These are phyloP conservation scores for Recurvirostra avosetta DNA, from an alignment of 2,113 vertebrate species.

Conservation along the genomic window DNA sequence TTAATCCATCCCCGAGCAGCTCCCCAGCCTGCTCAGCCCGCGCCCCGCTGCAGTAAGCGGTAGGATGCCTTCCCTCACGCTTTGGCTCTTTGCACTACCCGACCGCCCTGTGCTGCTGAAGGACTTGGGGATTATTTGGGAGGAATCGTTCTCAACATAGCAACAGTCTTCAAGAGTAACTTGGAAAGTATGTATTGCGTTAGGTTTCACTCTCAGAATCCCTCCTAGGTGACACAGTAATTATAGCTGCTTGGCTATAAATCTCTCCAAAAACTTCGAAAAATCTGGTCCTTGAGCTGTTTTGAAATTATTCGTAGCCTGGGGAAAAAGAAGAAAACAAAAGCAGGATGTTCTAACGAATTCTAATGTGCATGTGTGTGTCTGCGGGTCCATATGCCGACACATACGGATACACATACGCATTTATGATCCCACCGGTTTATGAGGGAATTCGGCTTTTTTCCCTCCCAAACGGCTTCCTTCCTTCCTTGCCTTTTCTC, in stretches of 20 bases:
- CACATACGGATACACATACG: not conserved
- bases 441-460: not conserved
- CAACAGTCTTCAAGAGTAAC: not conserved
- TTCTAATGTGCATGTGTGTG: not conserved
- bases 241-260: not conserved
- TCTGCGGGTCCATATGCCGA: not conserved
- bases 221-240: not conserved
- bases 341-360: constrained; percentile 29
- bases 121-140: not conserved
- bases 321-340: constrained; percentile 9
- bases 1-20: not conserved
- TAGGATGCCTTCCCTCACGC: not conserved
- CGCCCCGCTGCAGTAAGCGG: not conserved
- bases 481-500: not conserved
- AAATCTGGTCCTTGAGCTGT: not conserved
- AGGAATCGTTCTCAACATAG: not conserved
- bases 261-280: not conserved
- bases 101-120: not conserved
- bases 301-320: constrained; percentile 26
- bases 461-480: not conserved
- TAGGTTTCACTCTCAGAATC: not conserved
- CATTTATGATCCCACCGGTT: not conserved
- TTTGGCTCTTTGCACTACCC: not conserved
- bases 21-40: not conserved
- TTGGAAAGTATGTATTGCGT: not conserved